Conservation (phyloP, 2,113 vertebrate species). For the Macaca mulatta region DNA sequence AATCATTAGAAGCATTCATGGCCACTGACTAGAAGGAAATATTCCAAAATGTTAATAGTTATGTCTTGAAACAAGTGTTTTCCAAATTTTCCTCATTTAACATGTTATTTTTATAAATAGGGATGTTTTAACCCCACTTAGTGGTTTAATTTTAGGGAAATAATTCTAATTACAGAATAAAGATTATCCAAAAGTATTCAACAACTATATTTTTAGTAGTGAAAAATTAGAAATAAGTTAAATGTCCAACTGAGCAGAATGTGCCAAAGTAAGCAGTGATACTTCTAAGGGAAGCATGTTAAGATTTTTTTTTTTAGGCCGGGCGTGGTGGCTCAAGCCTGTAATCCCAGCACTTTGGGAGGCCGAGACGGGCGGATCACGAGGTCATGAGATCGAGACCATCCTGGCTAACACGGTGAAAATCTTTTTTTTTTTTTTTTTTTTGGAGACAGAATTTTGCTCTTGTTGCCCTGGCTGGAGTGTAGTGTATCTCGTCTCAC, state of each 20-base stretch:
- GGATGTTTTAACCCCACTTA: background rate
- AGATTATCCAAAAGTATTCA: conserved; percentile 6
- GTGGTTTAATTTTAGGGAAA: background rate
- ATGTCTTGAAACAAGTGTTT: background rate
- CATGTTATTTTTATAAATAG: conserved; percentile 3
- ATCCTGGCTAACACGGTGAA: no score
- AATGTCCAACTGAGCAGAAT: background rate
- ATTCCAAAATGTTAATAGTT: background rate
- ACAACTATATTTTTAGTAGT: background rate
- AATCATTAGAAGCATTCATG: background rate
- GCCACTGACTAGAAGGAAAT: background rate
- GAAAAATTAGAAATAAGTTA: background rate
- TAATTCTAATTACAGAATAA: conserved; percentile 48
- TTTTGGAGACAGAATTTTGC: no score
- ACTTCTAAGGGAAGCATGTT: background rate
- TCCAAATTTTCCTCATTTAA: background rate
- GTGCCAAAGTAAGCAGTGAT: background rate
- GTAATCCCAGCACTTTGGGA: no score
- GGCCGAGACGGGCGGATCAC: no score
- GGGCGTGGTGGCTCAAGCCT: no score
- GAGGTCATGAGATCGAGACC: no score
- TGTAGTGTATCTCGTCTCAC: no score
- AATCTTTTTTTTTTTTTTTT: no score
- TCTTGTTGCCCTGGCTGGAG: no score
- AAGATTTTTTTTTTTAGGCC: background rate